Conservation (phyloP, 1,140 invertebrate genomes). For the Drosophila punjabiensis region DNA sequence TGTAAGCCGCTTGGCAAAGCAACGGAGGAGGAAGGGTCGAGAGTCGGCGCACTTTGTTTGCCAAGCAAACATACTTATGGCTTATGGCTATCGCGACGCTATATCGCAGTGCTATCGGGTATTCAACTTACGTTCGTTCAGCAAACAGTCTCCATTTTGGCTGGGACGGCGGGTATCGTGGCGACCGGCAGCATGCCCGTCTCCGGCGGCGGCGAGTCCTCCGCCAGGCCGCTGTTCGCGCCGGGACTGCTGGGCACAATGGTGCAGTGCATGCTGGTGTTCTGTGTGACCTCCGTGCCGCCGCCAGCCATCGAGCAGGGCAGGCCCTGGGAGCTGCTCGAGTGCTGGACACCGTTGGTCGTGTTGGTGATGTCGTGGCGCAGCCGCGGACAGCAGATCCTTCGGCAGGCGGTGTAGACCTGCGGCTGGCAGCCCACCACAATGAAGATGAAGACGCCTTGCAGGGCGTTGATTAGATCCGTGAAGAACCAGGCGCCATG, state of each 20-base stretch:
- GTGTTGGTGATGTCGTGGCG: slow-evolving; percentile 87
- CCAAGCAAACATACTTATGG: slow-evolving; percentile 2
- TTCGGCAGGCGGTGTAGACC: slow-evolving; percentile 89
- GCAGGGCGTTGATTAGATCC: slow-evolving; percentile 93
- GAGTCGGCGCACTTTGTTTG: slow-evolving; percentile 15
- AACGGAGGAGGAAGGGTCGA: neutral
- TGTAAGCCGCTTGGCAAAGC: slow-evolving; percentile 22
- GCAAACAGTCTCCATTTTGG: slow-evolving; percentile 47
- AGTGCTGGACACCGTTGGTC: slow-evolving; percentile 87
- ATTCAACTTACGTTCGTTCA: slow-evolving; percentile 31
- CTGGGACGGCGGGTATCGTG: neutral
- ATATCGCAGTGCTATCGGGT: slow-evolving; percentile 23
- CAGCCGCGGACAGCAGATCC: slow-evolving; percentile 88
- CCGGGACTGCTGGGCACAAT: slow-evolving; percentile 27
- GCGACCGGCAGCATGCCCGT: neutral
- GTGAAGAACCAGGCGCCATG: slow-evolving; percentile 92
- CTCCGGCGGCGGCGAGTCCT: slow-evolving; percentile 6
- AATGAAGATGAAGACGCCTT: slow-evolving; percentile 95
- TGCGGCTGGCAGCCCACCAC: slow-evolving; percentile 95
- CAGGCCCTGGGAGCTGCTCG: slow-evolving; percentile 90
- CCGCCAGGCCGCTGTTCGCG: slow-evolving; percentile 23
- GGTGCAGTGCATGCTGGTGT: slow-evolving; percentile 88
- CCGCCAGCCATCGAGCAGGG: slow-evolving; percentile 89
- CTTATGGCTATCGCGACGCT: slow-evolving; percentile 9
- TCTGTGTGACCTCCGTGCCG: slow-evolving; percentile 88